Base-by-base conservation (phyloP, 2,888 invertebrate genomes). In the Drosophila robusta region DNA sequence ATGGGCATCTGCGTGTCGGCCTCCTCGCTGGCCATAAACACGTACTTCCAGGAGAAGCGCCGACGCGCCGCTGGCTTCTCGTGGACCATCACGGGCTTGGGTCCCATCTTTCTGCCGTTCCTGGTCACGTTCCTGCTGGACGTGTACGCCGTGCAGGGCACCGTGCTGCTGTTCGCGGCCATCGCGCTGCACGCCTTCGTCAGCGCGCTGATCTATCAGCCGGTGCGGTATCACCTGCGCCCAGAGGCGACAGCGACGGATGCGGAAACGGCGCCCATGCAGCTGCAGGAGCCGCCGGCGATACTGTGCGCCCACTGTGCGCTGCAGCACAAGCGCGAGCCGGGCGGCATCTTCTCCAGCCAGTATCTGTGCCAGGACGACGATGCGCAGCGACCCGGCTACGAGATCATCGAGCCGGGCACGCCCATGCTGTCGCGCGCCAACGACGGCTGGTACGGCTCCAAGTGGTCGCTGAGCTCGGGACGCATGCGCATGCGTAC, bases 91-190 rank as follows among this genome's bases (percentile, higher is more conserved):
- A 95, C 95, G 1, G 96, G 95, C 0, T 90, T 96, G 34, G 96
- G 96, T 0, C 95, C 96, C 2, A 95, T 96, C 32, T 87, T 96
- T 64, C 94, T 96, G 94, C 96, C 96, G 3, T 94, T 95, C 80
- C 92, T 96, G 55, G 95, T 96, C 45, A 95, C 95, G 9, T 91
- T 92, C 12, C 89, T 96, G 16, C 93, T 95, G 83, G 91, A 93
- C 1, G 67, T 92, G 4, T 96, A 95, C 76, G 95, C 95, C 2
- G 94, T 95, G 74, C 93, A 94, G 67, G 96, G 96, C 36, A 94
- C 96, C 0, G 93, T 95, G 56, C 91, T 96, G 16, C 93, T 96
- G 51, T 94, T 96, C 80, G 94, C 95, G 16, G 95, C 94, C 6
- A 93, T 96, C 60, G 93, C 95, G 0, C 92, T 95, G 50, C 95